A percentile compares a stretch with the other conserved stretches of the same genome.
Conservation (phyloP, 2,797 vertebrate species). For the Dendrocincla tyrannina region DNA sequence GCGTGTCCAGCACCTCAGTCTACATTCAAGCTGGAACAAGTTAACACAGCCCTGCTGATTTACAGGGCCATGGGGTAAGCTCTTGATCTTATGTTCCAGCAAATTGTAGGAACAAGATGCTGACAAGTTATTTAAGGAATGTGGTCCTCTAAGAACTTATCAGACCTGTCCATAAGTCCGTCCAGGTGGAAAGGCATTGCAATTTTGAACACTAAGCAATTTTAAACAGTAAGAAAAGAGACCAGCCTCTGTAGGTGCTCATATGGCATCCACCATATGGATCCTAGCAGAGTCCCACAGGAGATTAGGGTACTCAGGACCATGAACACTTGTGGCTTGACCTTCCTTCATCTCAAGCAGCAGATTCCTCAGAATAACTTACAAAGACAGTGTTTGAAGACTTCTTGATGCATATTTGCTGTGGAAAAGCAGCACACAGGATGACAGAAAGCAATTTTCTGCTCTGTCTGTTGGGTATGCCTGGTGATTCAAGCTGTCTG, state of each 20-base stretch:
- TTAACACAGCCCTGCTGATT: neutral
- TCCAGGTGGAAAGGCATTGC: neutral
- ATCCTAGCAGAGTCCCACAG: neutral
- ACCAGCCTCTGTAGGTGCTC: fast-evolving
- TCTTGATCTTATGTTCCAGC: neutral
- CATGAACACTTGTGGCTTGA: neutral
- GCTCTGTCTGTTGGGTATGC: neutral
- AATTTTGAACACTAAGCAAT: neutral
- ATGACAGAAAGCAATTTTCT: neutral
- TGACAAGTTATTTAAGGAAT: neutral
- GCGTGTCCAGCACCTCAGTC: neutral
- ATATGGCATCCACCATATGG: neutral
- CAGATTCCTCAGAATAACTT: neutral
- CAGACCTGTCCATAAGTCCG: neutral
- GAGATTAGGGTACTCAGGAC: neutral
- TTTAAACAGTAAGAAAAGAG: neutral
- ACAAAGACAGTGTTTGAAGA: neutral
- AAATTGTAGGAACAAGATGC: neutral
- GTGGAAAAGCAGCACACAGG: neutral
- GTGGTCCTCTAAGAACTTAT: neutral
- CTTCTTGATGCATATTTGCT: neutral
- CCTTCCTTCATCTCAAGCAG: neutral
- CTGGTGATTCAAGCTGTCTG: neutral
- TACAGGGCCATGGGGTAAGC: neutral
- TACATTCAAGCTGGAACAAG: neutral